Percentiles rank a stretch among this genome's conserved stretches.
Conservation (phyloP, 2,888 invertebrate genomes). For the Lepidochrysops patricia region DNA sequence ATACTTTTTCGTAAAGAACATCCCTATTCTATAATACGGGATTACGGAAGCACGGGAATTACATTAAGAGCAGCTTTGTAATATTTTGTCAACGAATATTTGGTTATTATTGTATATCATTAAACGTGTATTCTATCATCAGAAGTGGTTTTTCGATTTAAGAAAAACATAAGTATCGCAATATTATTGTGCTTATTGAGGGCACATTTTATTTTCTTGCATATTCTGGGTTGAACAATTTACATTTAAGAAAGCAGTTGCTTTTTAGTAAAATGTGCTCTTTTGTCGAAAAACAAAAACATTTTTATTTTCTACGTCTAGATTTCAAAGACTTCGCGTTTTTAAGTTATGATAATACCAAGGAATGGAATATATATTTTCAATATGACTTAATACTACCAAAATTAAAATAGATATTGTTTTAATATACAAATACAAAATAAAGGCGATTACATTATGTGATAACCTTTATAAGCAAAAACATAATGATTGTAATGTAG, state of each 20-base stretch:
- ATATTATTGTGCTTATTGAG: not conserved
- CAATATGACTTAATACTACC: no score
- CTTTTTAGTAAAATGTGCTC: not conserved
- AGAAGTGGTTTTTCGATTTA: not conserved
- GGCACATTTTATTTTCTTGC: not conserved
- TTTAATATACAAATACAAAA: no score
- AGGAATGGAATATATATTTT: not conserved
- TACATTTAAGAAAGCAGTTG: not conserved
- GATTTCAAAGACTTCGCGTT: not conserved
- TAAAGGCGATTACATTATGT: no score
- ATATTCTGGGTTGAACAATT: not conserved
- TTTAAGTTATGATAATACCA: not conserved
- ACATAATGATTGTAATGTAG: no score
- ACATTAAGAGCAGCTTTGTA: constrained; percentile 9
- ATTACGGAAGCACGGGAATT: not conserved
- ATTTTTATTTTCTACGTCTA: not conserved
- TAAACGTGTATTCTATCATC: not conserved
- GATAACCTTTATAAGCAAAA: no score
- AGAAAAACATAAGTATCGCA: not conserved
- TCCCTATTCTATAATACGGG: not conserved
- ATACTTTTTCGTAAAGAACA: not conserved
- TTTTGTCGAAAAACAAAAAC: not conserved
- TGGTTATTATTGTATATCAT: not conserved
- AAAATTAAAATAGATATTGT: no score
- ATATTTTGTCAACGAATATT: constrained; percentile 1